Conservation (phyloP, 2,888 invertebrate genomes). For the Platerodrilus igneus region DNA sequence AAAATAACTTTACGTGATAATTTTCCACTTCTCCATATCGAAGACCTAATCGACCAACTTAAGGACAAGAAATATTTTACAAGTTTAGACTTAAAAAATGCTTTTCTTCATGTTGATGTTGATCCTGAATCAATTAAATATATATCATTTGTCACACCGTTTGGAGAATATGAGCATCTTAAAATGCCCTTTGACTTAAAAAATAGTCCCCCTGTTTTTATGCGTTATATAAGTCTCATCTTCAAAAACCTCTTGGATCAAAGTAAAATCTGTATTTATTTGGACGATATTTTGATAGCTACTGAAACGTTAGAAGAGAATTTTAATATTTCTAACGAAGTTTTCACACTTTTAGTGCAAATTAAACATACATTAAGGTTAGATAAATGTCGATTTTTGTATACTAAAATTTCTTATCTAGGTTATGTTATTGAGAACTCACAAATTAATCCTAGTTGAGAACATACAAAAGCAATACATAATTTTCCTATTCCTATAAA, state of each 20-base stretch:
- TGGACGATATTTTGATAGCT: constrained; percentile 35
- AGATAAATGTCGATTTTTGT: neutral
- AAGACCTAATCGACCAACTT: neutral
- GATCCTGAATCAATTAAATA: constrained; percentile 4
- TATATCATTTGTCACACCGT: neutral
- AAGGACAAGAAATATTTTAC: constrained; percentile 1
- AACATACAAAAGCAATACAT: neutral
- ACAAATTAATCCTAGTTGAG: neutral
- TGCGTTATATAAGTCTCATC: constrained; percentile 2
- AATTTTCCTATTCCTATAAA: neutral
- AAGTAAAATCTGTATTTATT: constrained; percentile 23
- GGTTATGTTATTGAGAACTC: neutral
- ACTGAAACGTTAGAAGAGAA: constrained; percentile 28
- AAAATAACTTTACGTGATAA: neutral
- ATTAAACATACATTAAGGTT: neutral
- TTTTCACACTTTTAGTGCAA: neutral
- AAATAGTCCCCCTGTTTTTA: constrained; percentile 24
- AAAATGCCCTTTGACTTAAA: constrained; percentile 34
- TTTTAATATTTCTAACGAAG: neutral
- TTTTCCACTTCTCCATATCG: neutral
- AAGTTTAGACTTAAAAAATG: neutral
- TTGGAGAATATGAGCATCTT: constrained; percentile 1
- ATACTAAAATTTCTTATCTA: neutral
- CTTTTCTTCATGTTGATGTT: constrained; percentile 3
- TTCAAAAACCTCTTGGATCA: constrained; percentile 23